Evolutionary conservation across 2,113 vertebrate genomes (phyloP).

Genomic region (Bostrychus sinensis): DNA sequence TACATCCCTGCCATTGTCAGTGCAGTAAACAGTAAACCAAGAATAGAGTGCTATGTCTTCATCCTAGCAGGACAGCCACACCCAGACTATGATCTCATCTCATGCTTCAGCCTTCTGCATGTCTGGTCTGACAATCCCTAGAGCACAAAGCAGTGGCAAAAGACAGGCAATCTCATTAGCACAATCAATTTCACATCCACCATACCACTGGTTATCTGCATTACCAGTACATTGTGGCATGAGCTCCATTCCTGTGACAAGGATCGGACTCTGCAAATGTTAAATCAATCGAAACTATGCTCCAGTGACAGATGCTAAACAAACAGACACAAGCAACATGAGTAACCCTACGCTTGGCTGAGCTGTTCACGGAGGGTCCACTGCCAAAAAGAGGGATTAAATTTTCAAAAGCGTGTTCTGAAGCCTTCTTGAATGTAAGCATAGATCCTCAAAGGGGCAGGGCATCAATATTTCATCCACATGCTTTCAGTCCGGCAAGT

Average conservation of each 20-base stretch:
- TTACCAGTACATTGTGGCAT: slow-evolving; percentile 26
- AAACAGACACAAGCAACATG: slow-evolving; percentile 20
- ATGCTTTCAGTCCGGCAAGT: slow-evolving; percentile 45
- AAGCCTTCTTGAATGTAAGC: slow-evolving; percentile 37
- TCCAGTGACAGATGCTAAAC: slow-evolving; percentile 30
- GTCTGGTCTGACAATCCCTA: slow-evolving; percentile 58
- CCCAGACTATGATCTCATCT: slow-evolving; percentile 75
- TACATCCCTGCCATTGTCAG: slow-evolving; percentile 5
- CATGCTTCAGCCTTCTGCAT: slow-evolving; percentile 57
- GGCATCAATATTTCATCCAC: slow-evolving; percentile 59
- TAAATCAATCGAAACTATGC: slow-evolving; percentile 52
- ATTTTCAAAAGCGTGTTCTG: slow-evolving; percentile 60
- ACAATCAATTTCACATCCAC: slow-evolving; percentile 52
- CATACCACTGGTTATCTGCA: slow-evolving; percentile 17
- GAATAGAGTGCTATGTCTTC: slow-evolving; percentile 15
- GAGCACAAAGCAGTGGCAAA: slow-evolving; percentile 53
- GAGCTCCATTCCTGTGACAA: slow-evolving; percentile 18
- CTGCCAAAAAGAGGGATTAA: slow-evolving; percentile 40
- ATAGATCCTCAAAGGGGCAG: slow-evolving; percentile 15
- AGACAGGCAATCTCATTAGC: slow-evolving; percentile 62
- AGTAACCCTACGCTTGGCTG: slow-evolving; percentile 25
- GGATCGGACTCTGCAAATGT: slow-evolving; percentile 46
- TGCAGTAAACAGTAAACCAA: slow-evolving; percentile 18
- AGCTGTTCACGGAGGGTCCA: slow-evolving; percentile 18
- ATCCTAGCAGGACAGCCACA: slow-evolving; percentile 57